Evolutionary conservation across 2,113 vertebrate species (phyloP).

Genomic region (Aphyosemion australe): DNA sequence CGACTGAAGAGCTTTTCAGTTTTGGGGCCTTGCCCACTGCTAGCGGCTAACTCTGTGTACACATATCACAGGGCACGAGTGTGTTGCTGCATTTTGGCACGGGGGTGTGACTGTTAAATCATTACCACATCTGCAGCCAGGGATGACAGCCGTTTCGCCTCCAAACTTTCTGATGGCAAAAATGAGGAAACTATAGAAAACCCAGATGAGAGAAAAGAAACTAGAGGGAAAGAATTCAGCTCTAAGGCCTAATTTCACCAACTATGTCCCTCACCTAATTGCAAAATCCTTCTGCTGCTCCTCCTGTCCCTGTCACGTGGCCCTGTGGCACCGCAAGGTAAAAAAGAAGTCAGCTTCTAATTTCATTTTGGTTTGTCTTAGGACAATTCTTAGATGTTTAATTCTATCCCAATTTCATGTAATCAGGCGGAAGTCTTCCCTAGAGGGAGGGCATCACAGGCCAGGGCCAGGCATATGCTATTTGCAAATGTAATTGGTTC

Average conservation of each 20-base stretch:
- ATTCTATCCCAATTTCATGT: constrained; percentile 99
- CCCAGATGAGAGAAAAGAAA: constrained; percentile 1
- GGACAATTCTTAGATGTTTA: constrained; percentile 98
- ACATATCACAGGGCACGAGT: constrained; percentile 46
- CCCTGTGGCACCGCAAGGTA: constrained; percentile 79
- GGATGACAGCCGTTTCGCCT: constrained; percentile 65
- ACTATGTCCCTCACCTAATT: constrained; percentile 79
- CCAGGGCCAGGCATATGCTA: constrained; percentile 85
- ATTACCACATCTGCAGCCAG: constrained; percentile 43
- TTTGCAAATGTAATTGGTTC: constrained; percentile 97
- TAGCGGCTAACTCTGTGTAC: constrained; percentile 33
- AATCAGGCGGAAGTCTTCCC: constrained; percentile 95
- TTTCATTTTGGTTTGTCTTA: constrained; percentile 93
- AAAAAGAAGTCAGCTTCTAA: constrained; percentile 86
- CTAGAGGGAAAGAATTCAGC: constrained; percentile 71
- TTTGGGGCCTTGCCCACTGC: constrained; percentile 53
- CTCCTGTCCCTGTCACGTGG: constrained; percentile 54
- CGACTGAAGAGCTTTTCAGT: constrained; percentile 55
- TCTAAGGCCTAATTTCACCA: constrained; percentile 81
- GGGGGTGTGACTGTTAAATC: constrained; percentile 20
- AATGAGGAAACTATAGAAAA: constrained; percentile 35
- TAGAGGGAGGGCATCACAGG: constrained; percentile 89
- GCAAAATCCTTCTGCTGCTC: constrained; percentile 72
- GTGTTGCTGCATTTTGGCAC: constrained; percentile 36
- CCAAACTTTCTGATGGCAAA: constrained; percentile 64